Base-by-base conservation (phyloP, 2,797 vertebrate genomes). In the Ateles fusciceps region DNA sequence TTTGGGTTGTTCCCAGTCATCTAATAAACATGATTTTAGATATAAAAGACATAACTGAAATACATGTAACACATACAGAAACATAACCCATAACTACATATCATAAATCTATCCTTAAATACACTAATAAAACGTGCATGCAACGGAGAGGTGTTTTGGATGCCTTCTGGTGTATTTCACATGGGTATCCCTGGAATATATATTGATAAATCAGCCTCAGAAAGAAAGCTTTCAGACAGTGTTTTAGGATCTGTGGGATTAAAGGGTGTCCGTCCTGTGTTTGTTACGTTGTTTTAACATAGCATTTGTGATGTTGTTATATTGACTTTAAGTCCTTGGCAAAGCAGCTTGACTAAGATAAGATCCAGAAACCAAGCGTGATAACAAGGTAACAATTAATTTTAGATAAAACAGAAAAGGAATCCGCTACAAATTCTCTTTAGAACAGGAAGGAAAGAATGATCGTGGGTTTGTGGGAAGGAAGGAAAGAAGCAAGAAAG, bases 361-460 rank as follows among this genome's bases (percentile, higher is more conserved):
- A 85, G n/a, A 71, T 15, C 39, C 55, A 72, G 57, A 75, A 83
- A 64, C 50, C 55, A 94, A 13, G 26, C 19, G 0, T 6, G 46
- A 17, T 36, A 80, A 64, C 59, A 94, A 81, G 30, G 2, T 28
- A 28, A 22, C 15, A 10, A 4, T 75, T 57, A n/a, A 42, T 83
- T 92, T 88, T 76, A n/a, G 21, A 85, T 46, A 39, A 44, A 85
- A 84, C 24, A 92, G 86, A 57, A 93, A 79, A 86, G 88, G 84
- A 91, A 72, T 89, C 71, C 4, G 13, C 71, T 74, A 57, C 55
- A n/a, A 86, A 84, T 85, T 91, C 46, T 75, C 78, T 80, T n/a
- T 72, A 36, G 75, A 94, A 44, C n/a, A 93, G 42, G 64, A 87
- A 59, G 76, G 46, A 87, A 88, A 72, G 48, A 71, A 59, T 39